Percentiles rank a stretch among this genome's conserved stretches.
phyloP scores from a whole-genome alignment of 2,113 vertebrate species.

The Galemys pyrenaicus region DNA sequence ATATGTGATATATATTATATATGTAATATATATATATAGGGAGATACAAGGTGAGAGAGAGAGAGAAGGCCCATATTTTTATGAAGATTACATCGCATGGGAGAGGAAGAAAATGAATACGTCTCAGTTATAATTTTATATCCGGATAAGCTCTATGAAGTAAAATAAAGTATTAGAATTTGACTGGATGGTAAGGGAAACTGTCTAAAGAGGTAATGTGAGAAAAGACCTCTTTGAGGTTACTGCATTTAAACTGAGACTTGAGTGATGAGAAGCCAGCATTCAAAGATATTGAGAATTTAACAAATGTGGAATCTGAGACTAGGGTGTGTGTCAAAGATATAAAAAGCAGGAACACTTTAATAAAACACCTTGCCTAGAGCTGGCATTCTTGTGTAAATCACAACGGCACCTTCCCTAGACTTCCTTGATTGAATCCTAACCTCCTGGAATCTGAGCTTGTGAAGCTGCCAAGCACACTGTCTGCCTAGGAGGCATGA shows the following conservation, averaged over 20 bases:
- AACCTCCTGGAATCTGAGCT: neutral
- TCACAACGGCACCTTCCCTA: neutral
- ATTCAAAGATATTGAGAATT: neutral
- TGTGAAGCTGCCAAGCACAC: neutral
- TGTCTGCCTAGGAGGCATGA: neutral
- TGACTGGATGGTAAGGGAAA: neutral
- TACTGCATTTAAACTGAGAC: neutral
- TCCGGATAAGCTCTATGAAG: neutral
- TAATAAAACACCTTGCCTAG: neutral
- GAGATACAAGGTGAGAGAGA: too few species aligned
- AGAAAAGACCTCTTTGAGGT: neutral
- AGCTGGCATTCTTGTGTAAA: neutral
- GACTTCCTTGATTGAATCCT: neutral
- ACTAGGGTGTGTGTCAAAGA: neutral
- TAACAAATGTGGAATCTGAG: neutral
- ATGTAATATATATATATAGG: neutral
- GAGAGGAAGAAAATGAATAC: neutral
- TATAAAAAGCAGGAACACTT: neutral
- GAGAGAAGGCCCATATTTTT: neutral
- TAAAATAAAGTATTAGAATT: neutral
- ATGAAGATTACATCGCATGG: neutral
- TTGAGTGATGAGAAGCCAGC: neutral
- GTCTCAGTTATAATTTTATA: neutral
- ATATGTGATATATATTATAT: too few species aligned
- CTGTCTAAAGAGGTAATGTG: neutral